A percentile compares a stretch with the other conserved stretches of the same genome.
Evolutionary conservation across 1,140 invertebrate genomes (phyloP).

Genomic region (Sarcophaga bullata): DNA sequence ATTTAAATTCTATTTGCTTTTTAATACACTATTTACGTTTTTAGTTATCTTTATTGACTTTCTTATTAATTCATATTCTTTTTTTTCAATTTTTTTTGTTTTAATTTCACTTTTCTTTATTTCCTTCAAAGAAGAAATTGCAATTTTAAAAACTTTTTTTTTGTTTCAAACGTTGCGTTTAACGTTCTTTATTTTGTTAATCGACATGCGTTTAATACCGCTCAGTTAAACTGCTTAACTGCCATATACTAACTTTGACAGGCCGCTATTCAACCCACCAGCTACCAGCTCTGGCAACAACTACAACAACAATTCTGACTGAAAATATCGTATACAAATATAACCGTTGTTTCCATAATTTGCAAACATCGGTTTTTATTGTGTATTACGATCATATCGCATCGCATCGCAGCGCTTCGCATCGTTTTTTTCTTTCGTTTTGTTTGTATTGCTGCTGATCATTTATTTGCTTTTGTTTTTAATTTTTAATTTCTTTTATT

Average conservation of each 20-base stretch:
- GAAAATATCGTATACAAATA: not conserved
- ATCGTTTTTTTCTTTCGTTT: too few relatives aligned
- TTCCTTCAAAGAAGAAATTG: not conserved
- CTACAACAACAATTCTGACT: not conserved
- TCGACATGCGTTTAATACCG: conserved; percentile 32
- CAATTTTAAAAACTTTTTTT: conserved; percentile 4
- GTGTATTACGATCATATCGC: too few relatives aligned
- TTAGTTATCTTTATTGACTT: not conserved
- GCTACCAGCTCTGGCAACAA: not conserved
- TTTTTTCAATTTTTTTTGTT: conserved; percentile 8
- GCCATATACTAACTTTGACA: not conserved
- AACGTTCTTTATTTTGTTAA: not conserved
- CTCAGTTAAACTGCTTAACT: conserved; percentile 3
- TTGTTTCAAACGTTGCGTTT: not conserved
- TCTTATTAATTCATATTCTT: conserved; percentile 9
- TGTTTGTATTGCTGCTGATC: not conserved
- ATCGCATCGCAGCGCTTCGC: too few relatives aligned
- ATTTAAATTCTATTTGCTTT: not conserved
- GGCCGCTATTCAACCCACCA: not conserved
- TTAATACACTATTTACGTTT: not conserved
- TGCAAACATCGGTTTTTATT: too few relatives aligned
- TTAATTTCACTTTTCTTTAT: conserved; percentile 2
- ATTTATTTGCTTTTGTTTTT: not conserved
- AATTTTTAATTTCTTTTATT: too few relatives aligned
- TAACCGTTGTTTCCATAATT: too few relatives aligned